A percentile compares a stretch with the other conserved stretches of the same genome.
phyloP scores from a whole-genome alignment of 2,797 vertebrate genomes.

The Sebastes alutus region DNA sequence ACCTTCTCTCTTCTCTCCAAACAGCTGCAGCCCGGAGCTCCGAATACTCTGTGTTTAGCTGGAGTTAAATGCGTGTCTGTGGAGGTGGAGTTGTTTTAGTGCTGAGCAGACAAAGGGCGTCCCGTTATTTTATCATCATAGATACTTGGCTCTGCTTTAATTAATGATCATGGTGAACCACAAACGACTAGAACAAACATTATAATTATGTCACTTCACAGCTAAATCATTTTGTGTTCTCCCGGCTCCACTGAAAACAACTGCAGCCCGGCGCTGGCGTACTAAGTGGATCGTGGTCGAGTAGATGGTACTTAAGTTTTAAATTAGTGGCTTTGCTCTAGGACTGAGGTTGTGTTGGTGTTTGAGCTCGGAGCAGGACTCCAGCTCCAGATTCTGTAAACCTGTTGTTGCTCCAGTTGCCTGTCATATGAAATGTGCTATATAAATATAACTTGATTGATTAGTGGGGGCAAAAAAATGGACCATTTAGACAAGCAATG shows the following conservation, averaged over 20 bases:
- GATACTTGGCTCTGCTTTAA: conserved; percentile 44
- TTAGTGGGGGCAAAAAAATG: not conserved
- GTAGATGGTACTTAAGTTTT: conserved; percentile 36
- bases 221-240: conserved; percentile 50
- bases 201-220: conserved; percentile 59
- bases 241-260: conserved; percentile 45
- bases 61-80: conserved; percentile 24
- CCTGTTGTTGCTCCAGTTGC: not conserved
- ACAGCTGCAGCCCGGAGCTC: conserved; percentile 15
- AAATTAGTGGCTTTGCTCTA: conserved; percentile 53
- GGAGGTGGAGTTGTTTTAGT: conserved; percentile 34
- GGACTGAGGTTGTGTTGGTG: conserved; percentile 42
- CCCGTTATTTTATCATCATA: conserved; percentile 24
- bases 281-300: conserved; percentile 26
- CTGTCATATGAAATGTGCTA: too few species aligned
- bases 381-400: conserved; percentile 9
- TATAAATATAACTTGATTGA: too few species aligned
- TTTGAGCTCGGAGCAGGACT: conserved; percentile 29
- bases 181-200: conserved; percentile 56
- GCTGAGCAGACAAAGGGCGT: conserved; percentile 38
- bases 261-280: conserved; percentile 29
- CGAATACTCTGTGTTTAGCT: conserved; percentile 21
- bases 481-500: not conserved
- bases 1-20: not conserved
- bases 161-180: conserved; percentile 57